phyloP scores from a whole-genome alignment of 2,797 vertebrate species.

The Takifugu ocellatus region DNA sequence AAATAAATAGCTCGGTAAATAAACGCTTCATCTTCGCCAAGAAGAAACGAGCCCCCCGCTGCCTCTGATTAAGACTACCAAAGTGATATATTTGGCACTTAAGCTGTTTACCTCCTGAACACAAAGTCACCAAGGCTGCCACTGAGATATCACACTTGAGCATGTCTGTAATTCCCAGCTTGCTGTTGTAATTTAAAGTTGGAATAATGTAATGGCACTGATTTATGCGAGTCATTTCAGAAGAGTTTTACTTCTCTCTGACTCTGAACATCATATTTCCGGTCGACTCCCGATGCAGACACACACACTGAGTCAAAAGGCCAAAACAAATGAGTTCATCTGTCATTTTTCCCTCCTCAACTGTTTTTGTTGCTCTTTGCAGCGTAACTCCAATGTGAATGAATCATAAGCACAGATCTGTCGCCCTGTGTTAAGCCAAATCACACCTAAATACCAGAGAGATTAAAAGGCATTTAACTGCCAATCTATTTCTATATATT shows the following conservation, averaged over 20 bases:
- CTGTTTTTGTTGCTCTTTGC: too few relatives aligned
- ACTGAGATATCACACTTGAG: slow-evolving; percentile 54
- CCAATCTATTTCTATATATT: slow-evolving; percentile 5
- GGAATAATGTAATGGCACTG: slow-evolving; percentile 22
- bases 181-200: slow-evolving; percentile 13
- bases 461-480: background rate
- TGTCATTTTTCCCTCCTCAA: too few relatives aligned
- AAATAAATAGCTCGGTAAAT: slow-evolving; percentile 72
- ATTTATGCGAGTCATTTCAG: slow-evolving; percentile 18
- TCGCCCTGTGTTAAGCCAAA: slow-evolving; percentile 13
- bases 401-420: too few relatives aligned
- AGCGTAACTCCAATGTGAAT: too few relatives aligned
- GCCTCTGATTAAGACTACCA: slow-evolving; percentile 69
- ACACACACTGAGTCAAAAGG: too few relatives aligned
- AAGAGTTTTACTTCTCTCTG: slow-evolving; percentile 16
- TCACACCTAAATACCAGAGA: slow-evolving; percentile 5
- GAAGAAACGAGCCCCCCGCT: slow-evolving; percentile 64
- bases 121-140: slow-evolving; percentile 58
- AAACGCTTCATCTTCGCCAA: slow-evolving; percentile 68
- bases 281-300: slow-evolving; percentile 17
- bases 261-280: slow-evolving; percentile 22
- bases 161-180: slow-evolving; percentile 1
- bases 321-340: too few relatives aligned
- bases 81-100: slow-evolving; percentile 73
- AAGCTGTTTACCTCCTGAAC: slow-evolving; percentile 71